Evolutionary conservation across 2,888 invertebrate species (phyloP).

Genomic region (Ctenicera cuprea): DNA sequence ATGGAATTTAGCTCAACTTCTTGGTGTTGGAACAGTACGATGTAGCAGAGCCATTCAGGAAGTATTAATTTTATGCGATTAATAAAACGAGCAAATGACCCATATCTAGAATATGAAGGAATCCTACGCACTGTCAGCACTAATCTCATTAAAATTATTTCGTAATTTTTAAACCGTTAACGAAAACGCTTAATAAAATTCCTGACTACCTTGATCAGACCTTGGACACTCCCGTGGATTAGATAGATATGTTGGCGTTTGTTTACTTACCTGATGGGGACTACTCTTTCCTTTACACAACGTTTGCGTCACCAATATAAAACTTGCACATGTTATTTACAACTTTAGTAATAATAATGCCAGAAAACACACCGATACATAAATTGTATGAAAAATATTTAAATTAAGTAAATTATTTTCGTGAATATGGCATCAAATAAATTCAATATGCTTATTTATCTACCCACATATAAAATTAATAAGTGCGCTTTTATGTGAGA

Average conservation of each 20-base stretch:
- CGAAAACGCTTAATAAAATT: conserved; percentile 67
- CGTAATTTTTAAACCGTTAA: conserved; percentile 67
- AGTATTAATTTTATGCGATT: conserved; percentile 55
- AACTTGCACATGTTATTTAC: conserved; percentile 33
- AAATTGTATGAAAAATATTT: too few relatives aligned
- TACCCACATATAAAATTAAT: too few relatives aligned
- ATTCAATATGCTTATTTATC: too few relatives aligned
- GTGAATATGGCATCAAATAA: too few relatives aligned
- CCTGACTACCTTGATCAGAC: conserved; percentile 68
- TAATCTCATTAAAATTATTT: conserved; percentile 66
- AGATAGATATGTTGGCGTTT: conserved; percentile 63
- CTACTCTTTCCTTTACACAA: conserved; percentile 39
- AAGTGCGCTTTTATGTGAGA: too few relatives aligned
- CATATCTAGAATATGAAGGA: conserved; percentile 61
- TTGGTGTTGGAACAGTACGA: conserved; percentile 13
- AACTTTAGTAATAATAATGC: conserved; percentile 9
- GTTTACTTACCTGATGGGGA: conserved; percentile 60
- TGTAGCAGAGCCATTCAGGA: conserved; percentile 49
- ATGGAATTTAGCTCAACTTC: neutral
- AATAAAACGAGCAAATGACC: conserved; percentile 60
- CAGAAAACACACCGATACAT: neutral
- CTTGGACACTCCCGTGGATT: conserved; percentile 66
- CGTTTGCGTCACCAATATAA: conserved; percentile 34
- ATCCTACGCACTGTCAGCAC: conserved; percentile 65
- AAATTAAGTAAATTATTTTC: too few relatives aligned